A percentile compares a stretch with the other conserved stretches of the same genome.
phyloP scores from a whole-genome alignment of 1,140 invertebrate genomes.

The Cotesia chilonis region DNA sequence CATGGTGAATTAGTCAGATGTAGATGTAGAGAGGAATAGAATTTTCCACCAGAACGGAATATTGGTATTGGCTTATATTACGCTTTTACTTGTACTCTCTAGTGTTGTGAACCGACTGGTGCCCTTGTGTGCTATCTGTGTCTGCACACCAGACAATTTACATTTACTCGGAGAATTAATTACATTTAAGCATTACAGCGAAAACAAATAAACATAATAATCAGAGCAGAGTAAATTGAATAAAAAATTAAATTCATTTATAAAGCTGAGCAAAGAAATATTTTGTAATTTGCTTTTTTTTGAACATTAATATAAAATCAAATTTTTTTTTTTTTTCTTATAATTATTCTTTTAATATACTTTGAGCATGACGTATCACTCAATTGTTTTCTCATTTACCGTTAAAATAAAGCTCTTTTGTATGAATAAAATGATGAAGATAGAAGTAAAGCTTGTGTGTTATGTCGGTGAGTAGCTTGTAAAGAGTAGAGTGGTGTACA shows the following conservation, averaged over 20 bases:
- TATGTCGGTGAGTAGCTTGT: no score
- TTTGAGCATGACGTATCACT: neutral
- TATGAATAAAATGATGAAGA: constrained; percentile 11
- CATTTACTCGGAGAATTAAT: constrained; percentile 14
- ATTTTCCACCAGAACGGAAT: constrained; percentile 15
- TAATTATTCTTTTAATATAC: neutral
- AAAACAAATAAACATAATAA: constrained; percentile 15
- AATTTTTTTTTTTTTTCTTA: neutral
- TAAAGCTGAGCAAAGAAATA: neutral
- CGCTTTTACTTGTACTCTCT: neutral
- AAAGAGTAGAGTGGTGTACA: no score
- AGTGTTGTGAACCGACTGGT: no score
- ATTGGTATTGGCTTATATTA: constrained; percentile 22
- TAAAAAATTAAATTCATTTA: neutral
- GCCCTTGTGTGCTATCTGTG: no score
- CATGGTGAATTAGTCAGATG: constrained; percentile 24
- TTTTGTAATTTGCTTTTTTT: neutral
- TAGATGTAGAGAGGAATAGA: constrained; percentile 13
- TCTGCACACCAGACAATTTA: neutral
- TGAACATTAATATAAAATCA: no score
- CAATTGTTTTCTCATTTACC: constrained; percentile 16
- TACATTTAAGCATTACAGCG: constrained; percentile 8
- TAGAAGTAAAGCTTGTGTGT: neutral
- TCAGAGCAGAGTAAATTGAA: neutral
- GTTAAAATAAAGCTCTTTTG: constrained; percentile 14